Conservation (phyloP, 2,113 vertebrate genomes). For the Brienomyrus longianalis region DNA sequence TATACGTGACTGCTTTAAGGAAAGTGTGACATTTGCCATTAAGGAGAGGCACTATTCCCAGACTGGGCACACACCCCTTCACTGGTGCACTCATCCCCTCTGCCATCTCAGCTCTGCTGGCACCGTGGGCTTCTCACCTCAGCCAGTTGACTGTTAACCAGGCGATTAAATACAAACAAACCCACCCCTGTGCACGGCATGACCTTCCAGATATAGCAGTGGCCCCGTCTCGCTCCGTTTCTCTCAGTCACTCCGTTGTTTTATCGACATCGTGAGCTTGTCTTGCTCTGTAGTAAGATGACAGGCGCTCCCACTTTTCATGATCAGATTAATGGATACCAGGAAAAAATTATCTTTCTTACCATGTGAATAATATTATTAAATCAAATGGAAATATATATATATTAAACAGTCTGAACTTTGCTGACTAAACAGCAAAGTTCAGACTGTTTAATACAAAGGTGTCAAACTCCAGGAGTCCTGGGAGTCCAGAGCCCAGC, state of each 20-base stretch:
- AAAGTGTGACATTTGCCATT: not conserved
- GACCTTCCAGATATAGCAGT: not conserved
- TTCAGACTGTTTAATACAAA: not conserved
- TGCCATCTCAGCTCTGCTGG: not conserved
- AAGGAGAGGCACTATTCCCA: not conserved
- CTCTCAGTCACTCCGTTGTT: not conserved
- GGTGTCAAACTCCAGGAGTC: too few relatives aligned
- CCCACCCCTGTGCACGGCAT: not conserved
- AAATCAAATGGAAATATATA: not conserved
- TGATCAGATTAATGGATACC: not conserved
- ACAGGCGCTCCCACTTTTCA: not conserved
- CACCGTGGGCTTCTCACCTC: not conserved
- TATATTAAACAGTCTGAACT: too few relatives aligned
- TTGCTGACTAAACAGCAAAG: not conserved
- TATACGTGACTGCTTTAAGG: too few relatives aligned
- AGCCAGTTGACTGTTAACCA: not conserved
- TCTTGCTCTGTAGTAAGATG: not conserved
- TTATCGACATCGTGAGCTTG: not conserved
- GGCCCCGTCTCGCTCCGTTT: not conserved
- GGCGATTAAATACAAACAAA: not conserved
- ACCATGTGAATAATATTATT: not conserved
- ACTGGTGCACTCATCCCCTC: not conserved
- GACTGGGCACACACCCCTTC: not conserved
- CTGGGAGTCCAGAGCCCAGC: too few relatives aligned
- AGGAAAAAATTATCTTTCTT: not conserved